Base-by-base conservation (phyloP, 2,888 invertebrate species). In the Digitonthophagus gazella region DNA sequence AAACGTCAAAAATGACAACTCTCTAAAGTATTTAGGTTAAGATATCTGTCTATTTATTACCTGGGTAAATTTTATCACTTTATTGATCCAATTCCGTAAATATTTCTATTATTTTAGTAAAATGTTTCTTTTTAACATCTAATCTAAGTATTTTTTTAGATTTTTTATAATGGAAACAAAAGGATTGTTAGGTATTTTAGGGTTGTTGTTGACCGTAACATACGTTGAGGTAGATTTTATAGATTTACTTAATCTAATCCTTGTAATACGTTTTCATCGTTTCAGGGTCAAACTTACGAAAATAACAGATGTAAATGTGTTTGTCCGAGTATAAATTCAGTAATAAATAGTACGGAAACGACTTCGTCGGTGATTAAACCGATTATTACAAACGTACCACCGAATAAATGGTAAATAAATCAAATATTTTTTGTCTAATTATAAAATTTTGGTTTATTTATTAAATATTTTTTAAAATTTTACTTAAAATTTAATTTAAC, bases 291-390 rank as follows among this genome's bases (percentile, higher is more conserved):
- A 80, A 89, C 90, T 1, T 93, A 93, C 81, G 94, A 94, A 80
- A 93, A 95, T 80, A 92, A 91, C 77, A 84, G 95, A 77, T 95
- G 95, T 79, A 93, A 92, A 83, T 95, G 95, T 79, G 91, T 95
- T 8, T 95, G 95, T 77, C 93, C 94, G 0, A 91, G 91, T 77
- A 87, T 91, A 19, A 89, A 90, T 0, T 90, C 93, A 1, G 91
- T 93, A 1, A 87, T 90, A 74, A 91, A 90, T 76, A 88, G 85
- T 57, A 87, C 87, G 0, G 84, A 84, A 74, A 84, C 86, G 0
- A 81, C 87, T n/a, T 87, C 87, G 68, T 87, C 89, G 0, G 89
- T 89, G 72, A 86, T 91, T 28, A 89, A 90, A 75, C 86, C 92
- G 65, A 91, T 91, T 76, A 92, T 93, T 72, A 90, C 89, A 64